These are phyloP conservation scores for Regulus satrapa DNA, from an alignment of 2,113 vertebrate species.

Conservation along the genomic window DNA sequence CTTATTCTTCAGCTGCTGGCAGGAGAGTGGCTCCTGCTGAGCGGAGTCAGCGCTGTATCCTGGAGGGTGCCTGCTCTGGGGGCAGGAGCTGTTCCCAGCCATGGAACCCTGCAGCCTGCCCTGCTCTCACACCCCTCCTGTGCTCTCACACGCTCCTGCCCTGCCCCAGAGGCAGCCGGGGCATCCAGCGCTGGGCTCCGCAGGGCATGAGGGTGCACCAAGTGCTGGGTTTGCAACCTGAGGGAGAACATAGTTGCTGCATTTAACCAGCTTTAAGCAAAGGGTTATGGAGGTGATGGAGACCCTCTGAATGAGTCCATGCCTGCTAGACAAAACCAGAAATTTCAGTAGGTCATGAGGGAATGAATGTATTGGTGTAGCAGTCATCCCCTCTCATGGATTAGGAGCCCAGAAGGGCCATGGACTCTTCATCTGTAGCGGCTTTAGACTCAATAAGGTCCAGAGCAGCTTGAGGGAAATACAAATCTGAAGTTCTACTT, in stretches of 20 bases:
- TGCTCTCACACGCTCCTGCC: rapidly evolving
- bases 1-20: not conserved
- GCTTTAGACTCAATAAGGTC: not conserved
- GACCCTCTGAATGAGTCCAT: not conserved
- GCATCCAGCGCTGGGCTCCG: not conserved
- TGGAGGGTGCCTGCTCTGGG: too few species aligned
- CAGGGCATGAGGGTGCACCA: not conserved
- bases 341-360: not conserved
- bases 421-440: not conserved
- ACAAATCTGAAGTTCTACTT: not conserved
- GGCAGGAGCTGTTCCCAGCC: not conserved
- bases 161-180: rapidly evolving
- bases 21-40: not conserved
- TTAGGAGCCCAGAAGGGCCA: rapidly evolving
- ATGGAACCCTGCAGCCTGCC: not conserved
- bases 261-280: not conserved
- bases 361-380: not conserved
- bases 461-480: not conserved
- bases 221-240: not conserved
- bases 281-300: not conserved
- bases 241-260: not conserved
- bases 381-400: not conserved
- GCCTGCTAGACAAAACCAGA: not conserved
- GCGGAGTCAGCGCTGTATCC: not conserved
- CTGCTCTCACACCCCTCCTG: too few species aligned